These are phyloP conservation scores for Psilanteris sp. DNA, from an alignment of 1,140 invertebrate genomes.

Conservation along the genomic window DNA sequence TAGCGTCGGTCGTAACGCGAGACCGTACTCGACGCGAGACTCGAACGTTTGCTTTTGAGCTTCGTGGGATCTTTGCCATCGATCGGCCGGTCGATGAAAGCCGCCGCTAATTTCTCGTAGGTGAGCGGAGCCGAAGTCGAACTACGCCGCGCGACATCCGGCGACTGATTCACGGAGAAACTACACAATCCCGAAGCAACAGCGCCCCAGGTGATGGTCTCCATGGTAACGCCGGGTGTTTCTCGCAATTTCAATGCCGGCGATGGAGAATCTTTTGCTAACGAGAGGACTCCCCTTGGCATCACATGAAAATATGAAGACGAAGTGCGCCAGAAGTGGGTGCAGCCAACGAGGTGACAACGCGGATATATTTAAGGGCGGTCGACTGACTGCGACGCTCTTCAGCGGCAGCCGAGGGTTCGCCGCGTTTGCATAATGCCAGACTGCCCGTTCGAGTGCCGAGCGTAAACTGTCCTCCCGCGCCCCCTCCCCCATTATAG, in stretches of 20 bases:
- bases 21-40: too few species aligned
- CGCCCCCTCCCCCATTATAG: constrained; percentile 70
- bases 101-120: constrained; percentile 2
- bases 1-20: constrained; percentile 9
- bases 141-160: constrained; percentile 3
- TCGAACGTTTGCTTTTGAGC: background rate
- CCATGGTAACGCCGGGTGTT: constrained; percentile 68
- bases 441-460: constrained; percentile 67
- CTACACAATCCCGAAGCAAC: constrained; percentile 51
- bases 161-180: constrained; percentile 49
- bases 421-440: constrained; percentile 75
- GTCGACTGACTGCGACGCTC: constrained; percentile 46
- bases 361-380: constrained; percentile 60
- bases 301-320: constrained; percentile 63
- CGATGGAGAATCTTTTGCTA: constrained; percentile 71
- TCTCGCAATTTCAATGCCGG: constrained; percentile 56
- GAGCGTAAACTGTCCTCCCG: constrained; percentile 72
- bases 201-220: constrained; percentile 59
- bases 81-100: background rate
- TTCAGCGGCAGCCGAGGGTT: constrained; percentile 52
- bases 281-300: constrained; percentile 69
- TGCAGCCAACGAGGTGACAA: constrained; percentile 62
- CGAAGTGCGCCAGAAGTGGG: constrained; percentile 49
- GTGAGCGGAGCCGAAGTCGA: background rate
- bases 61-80: background rate